phyloP scores from a whole-genome alignment of 2,888 invertebrate genomes.

The Exocentrus adspersus region DNA sequence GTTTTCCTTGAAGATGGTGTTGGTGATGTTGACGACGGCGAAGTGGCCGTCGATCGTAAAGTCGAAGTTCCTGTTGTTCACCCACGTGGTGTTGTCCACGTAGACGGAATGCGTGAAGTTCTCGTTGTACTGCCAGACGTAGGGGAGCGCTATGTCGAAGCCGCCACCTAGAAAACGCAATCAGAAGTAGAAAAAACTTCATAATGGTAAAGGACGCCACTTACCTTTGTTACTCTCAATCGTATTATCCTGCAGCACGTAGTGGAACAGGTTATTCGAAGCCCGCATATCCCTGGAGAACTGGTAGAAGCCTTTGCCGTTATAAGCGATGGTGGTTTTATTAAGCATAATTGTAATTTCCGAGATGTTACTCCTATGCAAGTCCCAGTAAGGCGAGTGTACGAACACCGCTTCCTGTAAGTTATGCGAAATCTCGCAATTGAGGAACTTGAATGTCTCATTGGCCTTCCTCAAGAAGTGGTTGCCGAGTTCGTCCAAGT shows the following conservation, averaged over 20 bases:
- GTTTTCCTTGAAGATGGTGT: conserved; percentile 87
- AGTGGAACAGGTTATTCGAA: conserved; percentile 97
- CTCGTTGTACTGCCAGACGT: conserved; percentile 95
- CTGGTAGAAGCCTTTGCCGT: conserved; percentile 88
- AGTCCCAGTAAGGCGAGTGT: conserved; percentile 87
- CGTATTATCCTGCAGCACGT: conserved; percentile 86
- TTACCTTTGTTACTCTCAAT: conserved; percentile 79
- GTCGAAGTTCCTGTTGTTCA: conserved; percentile 85
- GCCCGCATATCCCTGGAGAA: conserved; percentile 92
- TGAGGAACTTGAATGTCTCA: conserved; percentile 83
- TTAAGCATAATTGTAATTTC: conserved; percentile 92
- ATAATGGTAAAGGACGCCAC: no score
- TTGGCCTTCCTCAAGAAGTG: conserved; percentile 88
- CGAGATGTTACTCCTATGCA: conserved; percentile 85
- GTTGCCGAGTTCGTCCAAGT: conserved; percentile 85
- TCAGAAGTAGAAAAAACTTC: no score
- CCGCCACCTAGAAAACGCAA: conserved; percentile 72
- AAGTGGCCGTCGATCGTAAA: conserved; percentile 93
- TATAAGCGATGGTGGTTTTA: conserved; percentile 84
- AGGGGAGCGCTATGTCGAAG: conserved; percentile 88
- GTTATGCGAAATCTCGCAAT: conserved; percentile 85
- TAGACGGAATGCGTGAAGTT: conserved; percentile 92
- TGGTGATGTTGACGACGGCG: conserved; percentile 86
- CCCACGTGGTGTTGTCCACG: conserved; percentile 88
- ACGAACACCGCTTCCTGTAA: conserved; percentile 82